These are phyloP conservation scores for Patagioenas fasciata DNA, from an alignment of 2,113 vertebrate genomes.

Conservation along the genomic window DNA sequence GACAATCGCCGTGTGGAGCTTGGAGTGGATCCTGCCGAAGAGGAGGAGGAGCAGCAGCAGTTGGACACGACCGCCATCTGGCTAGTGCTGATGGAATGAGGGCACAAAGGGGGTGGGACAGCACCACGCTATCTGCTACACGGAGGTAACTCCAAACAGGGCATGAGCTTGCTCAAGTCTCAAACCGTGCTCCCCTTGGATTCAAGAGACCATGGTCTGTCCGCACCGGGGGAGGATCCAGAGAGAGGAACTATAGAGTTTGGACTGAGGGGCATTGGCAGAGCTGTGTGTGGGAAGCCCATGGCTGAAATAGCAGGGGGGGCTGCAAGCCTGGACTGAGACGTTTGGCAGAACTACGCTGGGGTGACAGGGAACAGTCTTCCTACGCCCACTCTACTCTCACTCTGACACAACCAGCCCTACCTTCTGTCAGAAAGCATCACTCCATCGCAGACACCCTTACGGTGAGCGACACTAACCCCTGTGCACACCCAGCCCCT, in stretches of 20 bases:
- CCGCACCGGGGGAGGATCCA: slow-evolving; percentile 67
- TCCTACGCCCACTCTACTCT: not conserved
- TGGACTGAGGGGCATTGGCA: slow-evolving; percentile 63
- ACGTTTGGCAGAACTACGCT: not conserved
- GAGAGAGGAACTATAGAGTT: slow-evolving; percentile 68
- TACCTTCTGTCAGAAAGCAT: not conserved
- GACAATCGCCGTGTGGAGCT: slow-evolving; percentile 92
- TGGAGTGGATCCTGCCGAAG: slow-evolving; percentile 89
- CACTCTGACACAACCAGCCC: not conserved
- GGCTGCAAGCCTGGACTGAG: slow-evolving; percentile 29
- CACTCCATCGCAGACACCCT: not conserved
- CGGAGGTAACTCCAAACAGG: slow-evolving; percentile 38
- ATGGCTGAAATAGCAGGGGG: slow-evolving; percentile 27
- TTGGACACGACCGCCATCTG: slow-evolving; percentile 70
- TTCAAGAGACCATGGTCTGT: slow-evolving; percentile 49
- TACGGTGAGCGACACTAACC: not conserved
- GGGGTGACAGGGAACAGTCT: slow-evolving; percentile 12
- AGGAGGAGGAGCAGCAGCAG: slow-evolving; percentile 82
- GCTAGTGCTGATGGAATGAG: slow-evolving; percentile 68
- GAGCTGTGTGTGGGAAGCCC: slow-evolving; percentile 55
- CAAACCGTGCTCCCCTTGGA: slow-evolving; percentile 30
- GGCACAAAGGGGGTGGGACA: slow-evolving; percentile 68
- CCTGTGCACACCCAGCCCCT: not conserved
- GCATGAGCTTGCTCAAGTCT: not conserved
- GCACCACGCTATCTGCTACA: slow-evolving; percentile 70